Conservation (phyloP, 1,140 invertebrate species). For the Rhopalosiphum maidis region DNA sequence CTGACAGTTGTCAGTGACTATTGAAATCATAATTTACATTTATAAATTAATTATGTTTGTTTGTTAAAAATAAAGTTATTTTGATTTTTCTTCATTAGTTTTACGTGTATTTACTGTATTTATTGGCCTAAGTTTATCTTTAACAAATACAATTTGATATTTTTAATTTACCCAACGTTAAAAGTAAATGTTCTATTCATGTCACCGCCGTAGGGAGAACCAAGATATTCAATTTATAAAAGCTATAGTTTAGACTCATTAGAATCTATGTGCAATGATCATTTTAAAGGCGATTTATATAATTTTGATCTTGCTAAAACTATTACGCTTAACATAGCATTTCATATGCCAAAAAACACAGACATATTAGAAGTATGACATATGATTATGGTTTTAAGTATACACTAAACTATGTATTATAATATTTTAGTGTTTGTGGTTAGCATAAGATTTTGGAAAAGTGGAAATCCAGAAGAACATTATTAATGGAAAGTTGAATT, state of each 20-base stretch:
- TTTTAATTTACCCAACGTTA: constrained; percentile 71
- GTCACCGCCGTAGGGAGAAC: constrained; percentile 97
- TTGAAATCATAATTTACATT: neutral
- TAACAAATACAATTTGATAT: too few species aligned
- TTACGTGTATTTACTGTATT: too few species aligned
- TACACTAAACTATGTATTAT: neutral
- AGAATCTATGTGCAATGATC: constrained; percentile 61
- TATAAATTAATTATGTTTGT: too few species aligned
- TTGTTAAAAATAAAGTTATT: too few species aligned
- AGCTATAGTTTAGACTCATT: neutral
- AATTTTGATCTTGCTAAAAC: constrained; percentile 70
- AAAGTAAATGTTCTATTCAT: constrained; percentile 88
- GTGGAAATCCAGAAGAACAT: constrained; percentile 39
- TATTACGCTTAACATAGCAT: constrained; percentile 80
- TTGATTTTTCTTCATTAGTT: too few species aligned
- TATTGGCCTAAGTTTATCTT: too few species aligned
- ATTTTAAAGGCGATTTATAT: constrained; percentile 67
- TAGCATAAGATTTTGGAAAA: constrained; percentile 16
- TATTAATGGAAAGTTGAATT: constrained; percentile 14
- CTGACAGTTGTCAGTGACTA: neutral
- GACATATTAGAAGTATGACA: too few species aligned
- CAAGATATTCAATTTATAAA: constrained; percentile 61
- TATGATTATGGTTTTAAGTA: constrained; percentile 64
- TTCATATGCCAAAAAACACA: too few species aligned
- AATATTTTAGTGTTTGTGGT: constrained; percentile 29